Evolutionary conservation across 1,140 invertebrate species (phyloP), one percentile per base, ranked within the genome.

Genomic region (Drosophila paulistorum): DNA sequence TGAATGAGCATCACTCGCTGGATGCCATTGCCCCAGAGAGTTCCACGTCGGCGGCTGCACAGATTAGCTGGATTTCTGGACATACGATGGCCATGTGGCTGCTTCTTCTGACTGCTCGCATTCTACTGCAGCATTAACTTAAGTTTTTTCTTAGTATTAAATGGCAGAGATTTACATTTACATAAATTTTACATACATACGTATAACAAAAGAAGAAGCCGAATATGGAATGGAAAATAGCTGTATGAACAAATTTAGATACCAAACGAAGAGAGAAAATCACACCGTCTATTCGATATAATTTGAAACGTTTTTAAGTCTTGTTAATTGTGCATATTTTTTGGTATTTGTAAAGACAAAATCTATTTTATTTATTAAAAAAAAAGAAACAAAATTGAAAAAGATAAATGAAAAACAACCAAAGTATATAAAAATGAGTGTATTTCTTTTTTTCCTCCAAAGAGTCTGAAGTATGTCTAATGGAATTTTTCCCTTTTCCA

Each of bases 351-450:
- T 90, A 87, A 87, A 89, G 84, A 90, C 74, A 80, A 78, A 80
- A 81, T 78, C 70, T 79, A 89, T 77, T 87, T 81, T 89, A 87
- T 89, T 87, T 87, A 87, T 87, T 87, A 84, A 89, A 77, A 65
- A 65, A 55, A 61, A 77, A 71, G 71, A 57, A 83, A 86, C 83
- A 17, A 17, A 48, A 51, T 23, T 51, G 45, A 84, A 89, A 30
- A 85, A 80, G 70, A 61, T 71, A 63, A 62, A 77, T 62, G 65
- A 63, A 62, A 83, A 86, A 79, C 82, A 87, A 59, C 57, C 82
- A 86, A 86, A 86, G 82, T 86, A 87, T 69, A 81, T 64, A 41
- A 51, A 14, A 7, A 14, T 45, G 42, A 45, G 17, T 26, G 2
- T 26, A n/a, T 45, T 6, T 7, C 9, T 51, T 51, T 23, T 5